Evolutionary conservation across 2,797 vertebrate species (phyloP).

Genomic region (Gephyroberyx darwinii): DNA sequence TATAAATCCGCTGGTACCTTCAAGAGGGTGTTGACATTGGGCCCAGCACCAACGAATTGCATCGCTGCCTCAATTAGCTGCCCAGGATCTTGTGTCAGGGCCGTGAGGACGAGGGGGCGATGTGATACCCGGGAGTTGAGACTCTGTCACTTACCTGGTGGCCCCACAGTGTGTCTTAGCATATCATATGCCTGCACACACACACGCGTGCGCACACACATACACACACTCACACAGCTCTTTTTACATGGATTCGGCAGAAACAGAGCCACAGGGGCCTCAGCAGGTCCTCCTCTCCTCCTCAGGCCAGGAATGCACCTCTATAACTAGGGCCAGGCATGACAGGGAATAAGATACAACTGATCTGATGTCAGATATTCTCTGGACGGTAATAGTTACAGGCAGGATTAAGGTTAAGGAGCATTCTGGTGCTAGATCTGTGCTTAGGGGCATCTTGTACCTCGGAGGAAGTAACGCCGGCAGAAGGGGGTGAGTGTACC

Average conservation of each 20-base stretch:
- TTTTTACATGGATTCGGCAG: constrained; percentile 63
- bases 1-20: constrained; percentile 63
- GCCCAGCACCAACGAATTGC: constrained; percentile 62
- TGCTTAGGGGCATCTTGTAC: constrained; percentile 67
- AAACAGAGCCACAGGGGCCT: constrained; percentile 52
- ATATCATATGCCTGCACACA: constrained; percentile 52
- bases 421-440: constrained; percentile 66
- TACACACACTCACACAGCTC: constrained; percentile 49
- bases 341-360: constrained; percentile 49
- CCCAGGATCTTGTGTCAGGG: constrained; percentile 67
- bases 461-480: constrained; percentile 68
- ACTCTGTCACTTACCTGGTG: constrained; percentile 67
- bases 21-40: constrained; percentile 69
- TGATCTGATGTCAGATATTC: constrained; percentile 70
- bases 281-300: constrained; percentile 47
- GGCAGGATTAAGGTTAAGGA: constrained; percentile 78
- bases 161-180: constrained; percentile 58
- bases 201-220: constrained; percentile 17
- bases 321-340: constrained; percentile 56
- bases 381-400: constrained; percentile 65
- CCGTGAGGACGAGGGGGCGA: constrained; percentile 60
- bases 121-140: constrained; percentile 61
- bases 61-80: constrained; percentile 73
- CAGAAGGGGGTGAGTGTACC: constrained; percentile 73
- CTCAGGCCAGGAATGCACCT: constrained; percentile 58